Evolutionary conservation across 1,140 invertebrate species (phyloP), one percentile per base, ranked within the genome.

Genomic region (Tetranychus urticae): DNA sequence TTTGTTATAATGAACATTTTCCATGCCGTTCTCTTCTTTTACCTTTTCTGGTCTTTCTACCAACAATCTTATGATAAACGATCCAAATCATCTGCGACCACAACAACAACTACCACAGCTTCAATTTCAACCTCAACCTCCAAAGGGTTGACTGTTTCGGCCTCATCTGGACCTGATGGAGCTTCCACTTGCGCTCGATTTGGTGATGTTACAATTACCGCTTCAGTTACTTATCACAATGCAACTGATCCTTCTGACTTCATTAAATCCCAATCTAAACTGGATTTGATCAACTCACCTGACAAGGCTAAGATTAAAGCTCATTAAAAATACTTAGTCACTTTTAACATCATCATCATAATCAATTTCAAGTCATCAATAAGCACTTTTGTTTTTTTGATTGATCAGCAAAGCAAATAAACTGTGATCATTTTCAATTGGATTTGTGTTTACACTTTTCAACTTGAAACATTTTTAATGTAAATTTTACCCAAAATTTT

Each of bases 1-100:
- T 56, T 64, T 45, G 37, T 65, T 2, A 54, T 62, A 4, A 13
- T 65, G 7, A 57, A 48, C 10, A 35, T 64, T 52, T 58, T 64
- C 46, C 59, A 60, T 52, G 59, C 46, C 12, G 36, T 52, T 14
- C 46, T 60, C 3, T 60, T 60, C 34, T 60, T 52, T 31, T 60
- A 50, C 46, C 35, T 60, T 5, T 60, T 60, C 33, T 52, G 12
- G 8, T 50, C 59, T 1, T 60, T 60, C 35, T 60, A 60, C 34
- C 5, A 33, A 36, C 46, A 52, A 54, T 60, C 59, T 13, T 60
- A 60, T 34, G 23, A 35, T 8, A 34, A 34, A 12, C 37, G 33
- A 54, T 50, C 46, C 3, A 36, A 54, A 39, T 14, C 6, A 13
- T 48, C 42, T 35, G 13, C 46, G 2, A 4, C 50, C 31, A 7